phyloP scores from a whole-genome alignment of 2,888 invertebrate species.

The Drosophila prostipennis region DNA sequence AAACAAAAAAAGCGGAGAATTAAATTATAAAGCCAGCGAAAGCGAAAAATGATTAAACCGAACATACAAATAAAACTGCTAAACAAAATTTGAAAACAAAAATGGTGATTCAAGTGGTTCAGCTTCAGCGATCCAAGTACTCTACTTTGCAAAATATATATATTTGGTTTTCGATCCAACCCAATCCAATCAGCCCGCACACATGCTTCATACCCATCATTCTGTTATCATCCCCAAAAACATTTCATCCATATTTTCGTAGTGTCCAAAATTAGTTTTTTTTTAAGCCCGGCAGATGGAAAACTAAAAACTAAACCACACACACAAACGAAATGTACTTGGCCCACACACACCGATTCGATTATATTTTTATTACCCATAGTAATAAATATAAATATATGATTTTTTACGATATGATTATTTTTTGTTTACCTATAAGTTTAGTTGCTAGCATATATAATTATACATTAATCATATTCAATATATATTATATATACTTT shows the following conservation, averaged over 20 bases:
- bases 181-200: slow-evolving; percentile 1
- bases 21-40: slow-evolving; percentile 43
- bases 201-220: background rate
- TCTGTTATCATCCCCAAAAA: background rate
- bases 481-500: slow-evolving; percentile 47
- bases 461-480: slow-evolving; percentile 48
- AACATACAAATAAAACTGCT: slow-evolving; percentile 11
- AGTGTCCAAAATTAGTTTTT: background rate
- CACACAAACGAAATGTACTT: background rate
- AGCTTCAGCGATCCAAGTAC: background rate
- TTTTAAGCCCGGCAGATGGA: no score
- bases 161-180: background rate
- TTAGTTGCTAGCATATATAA: slow-evolving; percentile 47
- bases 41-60: slow-evolving; percentile 11
- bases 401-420: slow-evolving; percentile 45
- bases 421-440: slow-evolving; percentile 58
- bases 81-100: background rate
- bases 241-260: background rate
- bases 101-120: slow-evolving; percentile 8
- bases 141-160: background rate
- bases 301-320: background rate
- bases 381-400: slow-evolving; percentile 28
- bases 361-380: slow-evolving; percentile 21
- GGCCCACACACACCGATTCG: slow-evolving; percentile 8
- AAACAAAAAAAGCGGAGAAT: slow-evolving; percentile 31